Conservation (phyloP, 2,113 vertebrate species). For the Felis chaus region DNA sequence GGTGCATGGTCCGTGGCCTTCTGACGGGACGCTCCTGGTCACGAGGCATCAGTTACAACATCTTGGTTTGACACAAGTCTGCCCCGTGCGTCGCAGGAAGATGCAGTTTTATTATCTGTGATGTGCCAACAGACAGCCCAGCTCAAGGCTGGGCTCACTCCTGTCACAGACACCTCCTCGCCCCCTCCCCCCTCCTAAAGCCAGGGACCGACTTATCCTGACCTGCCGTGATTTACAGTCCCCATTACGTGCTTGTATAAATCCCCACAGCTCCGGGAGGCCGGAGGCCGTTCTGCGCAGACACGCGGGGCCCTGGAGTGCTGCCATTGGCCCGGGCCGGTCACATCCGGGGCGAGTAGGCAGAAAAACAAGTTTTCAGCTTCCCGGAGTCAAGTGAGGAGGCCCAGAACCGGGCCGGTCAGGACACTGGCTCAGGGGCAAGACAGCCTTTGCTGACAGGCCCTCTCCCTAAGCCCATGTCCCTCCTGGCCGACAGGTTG, state of each 20-base stretch:
- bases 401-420: neutral
- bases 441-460: neutral
- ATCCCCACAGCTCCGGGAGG: conserved; percentile 81
- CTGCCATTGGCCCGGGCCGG: conserved; percentile 68
- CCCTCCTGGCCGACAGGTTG: neutral
- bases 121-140: conserved; percentile 68
- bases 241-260: conserved; percentile 78
- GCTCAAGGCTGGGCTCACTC: conserved; percentile 26
- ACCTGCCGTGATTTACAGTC: conserved; percentile 77
- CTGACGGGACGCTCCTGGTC: conserved; percentile 74
- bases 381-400: conserved; percentile 28
- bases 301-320: conserved; percentile 72
- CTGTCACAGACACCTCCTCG: conserved; percentile 59
- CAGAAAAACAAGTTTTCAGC: conserved; percentile 69
- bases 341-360: conserved; percentile 60
- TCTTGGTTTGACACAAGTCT: conserved; percentile 70
- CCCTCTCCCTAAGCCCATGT: neutral
- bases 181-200: neutral
- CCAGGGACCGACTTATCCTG: conserved; percentile 61
- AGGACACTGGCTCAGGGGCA: neutral
- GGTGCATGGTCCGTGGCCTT: conserved; percentile 72
- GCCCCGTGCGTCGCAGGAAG: conserved; percentile 59
- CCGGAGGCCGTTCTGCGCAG: conserved; percentile 70
- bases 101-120: conserved; percentile 79
- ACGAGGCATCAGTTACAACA: conserved; percentile 45